Evolutionary conservation across 23 tunicate genomes (phyloP), one percentile per base, ranked within the genome.

Genomic region (Corella eumyota): DNA sequence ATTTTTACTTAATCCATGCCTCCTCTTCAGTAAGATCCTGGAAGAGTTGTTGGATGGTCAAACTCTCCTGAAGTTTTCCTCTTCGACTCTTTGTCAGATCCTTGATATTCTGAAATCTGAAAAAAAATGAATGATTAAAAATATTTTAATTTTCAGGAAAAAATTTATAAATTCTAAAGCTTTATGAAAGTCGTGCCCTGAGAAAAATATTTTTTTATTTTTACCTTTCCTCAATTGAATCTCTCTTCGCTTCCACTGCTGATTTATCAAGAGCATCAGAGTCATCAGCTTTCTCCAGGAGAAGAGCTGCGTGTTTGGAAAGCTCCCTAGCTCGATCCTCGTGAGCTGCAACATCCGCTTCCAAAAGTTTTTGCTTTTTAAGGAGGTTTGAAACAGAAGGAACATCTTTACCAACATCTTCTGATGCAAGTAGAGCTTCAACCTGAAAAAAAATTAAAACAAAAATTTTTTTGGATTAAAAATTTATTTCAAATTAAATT

Each of bases 1-100:
- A n/a, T n/a, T n/a, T 79, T 63, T 29, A 83, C 93, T 77, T 76
- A 25, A 86, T 86, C 96, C 96, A 86, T 20, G 96, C 61, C 67
- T 86, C 80, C 56, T 86, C 96, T 29, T 78, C 96, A 33, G 80
- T 76, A 50, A 86, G 68, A 56, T 86, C 96, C 40, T 34, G 51
- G 23, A 71, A 59, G 38, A 86, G 57, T 36, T 86, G 96, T 35
- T 86, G 80, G 50, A 70, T 46, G 4, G 27, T 36, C 29, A 65
- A 74, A 7, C 87, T 78, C 45, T 78, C 80, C 53, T 86, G 96
- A 15, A 86, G 58, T 33, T 78, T 66, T 0, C 46, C 50, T 21
- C 80, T 51, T 25, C 96, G 59, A 26, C 37, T 40, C n/a, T 66
- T 66, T 0, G 77, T 36, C 61, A 78, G 26, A 6, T 78, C 81